Conservation (phyloP, 2,113 vertebrate species). For the Phodopus roborovskii region DNA sequence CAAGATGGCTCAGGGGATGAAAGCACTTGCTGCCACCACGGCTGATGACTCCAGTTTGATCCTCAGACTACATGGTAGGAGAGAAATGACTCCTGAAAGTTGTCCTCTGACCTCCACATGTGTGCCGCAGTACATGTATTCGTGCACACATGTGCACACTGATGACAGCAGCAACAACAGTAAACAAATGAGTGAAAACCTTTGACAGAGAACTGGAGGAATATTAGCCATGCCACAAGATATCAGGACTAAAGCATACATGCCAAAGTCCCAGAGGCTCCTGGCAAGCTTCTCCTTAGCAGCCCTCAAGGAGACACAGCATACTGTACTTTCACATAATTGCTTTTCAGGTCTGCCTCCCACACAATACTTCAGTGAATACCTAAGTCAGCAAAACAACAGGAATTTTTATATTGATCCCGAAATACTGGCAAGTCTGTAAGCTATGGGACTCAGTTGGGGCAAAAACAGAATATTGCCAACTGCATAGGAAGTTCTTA, state of each 20-base stretch:
- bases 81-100: background rate
- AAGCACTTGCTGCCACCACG: background rate
- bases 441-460: background rate
- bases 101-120: background rate
- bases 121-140: background rate
- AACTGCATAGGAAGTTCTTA: conserved; percentile 58
- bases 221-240: background rate
- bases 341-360: conserved; percentile 76
- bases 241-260: background rate
- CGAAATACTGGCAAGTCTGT: conserved; percentile 51
- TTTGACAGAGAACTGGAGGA: conserved; percentile 36
- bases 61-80: background rate
- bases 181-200: background rate
- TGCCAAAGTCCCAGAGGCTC: background rate
- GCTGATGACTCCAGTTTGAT: background rate
- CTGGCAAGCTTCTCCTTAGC: conserved; percentile 59
- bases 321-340: conserved; percentile 64
- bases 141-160: background rate
- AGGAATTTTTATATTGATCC: conserved; percentile 76
- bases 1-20: background rate
- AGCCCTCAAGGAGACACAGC: conserved; percentile 57
- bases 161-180: too few relatives aligned
- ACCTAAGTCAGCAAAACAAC: conserved; percentile 77
- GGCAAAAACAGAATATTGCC: conserved; percentile 61
- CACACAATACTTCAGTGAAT: conserved; percentile 69